Evolutionary conservation across 2,113 vertebrate genomes (phyloP).

Genomic region (Ceratotherium simum): DNA sequence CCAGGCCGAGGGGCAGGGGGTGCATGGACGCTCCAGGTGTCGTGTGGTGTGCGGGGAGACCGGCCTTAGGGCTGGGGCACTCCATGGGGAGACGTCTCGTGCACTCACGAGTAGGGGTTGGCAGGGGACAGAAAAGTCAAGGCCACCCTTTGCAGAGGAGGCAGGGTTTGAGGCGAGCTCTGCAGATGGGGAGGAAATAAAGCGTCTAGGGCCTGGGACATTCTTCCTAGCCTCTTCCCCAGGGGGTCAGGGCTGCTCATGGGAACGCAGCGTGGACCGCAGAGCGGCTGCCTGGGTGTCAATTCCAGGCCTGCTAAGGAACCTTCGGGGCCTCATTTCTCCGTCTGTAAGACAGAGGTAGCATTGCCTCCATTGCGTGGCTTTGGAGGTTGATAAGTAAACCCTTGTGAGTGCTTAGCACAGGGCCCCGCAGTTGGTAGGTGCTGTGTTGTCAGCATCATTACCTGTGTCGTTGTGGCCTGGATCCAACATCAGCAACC

Average conservation of each 20-base stretch:
- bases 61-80: neutral
- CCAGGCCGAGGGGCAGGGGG: rapidly evolving
- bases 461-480: rapidly evolving
- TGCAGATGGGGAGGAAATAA: rapidly evolving
- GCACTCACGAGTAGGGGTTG: no score
- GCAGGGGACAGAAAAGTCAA: neutral
- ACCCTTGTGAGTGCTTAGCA: rapidly evolving
- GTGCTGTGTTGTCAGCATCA: rapidly evolving
- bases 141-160: neutral
- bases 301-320: neutral
- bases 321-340: rapidly evolving
- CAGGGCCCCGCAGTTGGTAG: neutral
- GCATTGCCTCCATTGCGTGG: rapidly evolving
- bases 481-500: neutral
- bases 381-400: neutral
- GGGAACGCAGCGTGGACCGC: rapidly evolving
- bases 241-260: no score
- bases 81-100: neutral
- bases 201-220: rapidly evolving
- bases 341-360: neutral
- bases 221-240: rapidly evolving
- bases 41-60: neutral
- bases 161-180: rapidly evolving
- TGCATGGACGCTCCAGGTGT: neutral
- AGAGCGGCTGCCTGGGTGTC: neutral